Conservation (phyloP, 2,797 vertebrate species). For the Platyrinchus mystaceus region DNA sequence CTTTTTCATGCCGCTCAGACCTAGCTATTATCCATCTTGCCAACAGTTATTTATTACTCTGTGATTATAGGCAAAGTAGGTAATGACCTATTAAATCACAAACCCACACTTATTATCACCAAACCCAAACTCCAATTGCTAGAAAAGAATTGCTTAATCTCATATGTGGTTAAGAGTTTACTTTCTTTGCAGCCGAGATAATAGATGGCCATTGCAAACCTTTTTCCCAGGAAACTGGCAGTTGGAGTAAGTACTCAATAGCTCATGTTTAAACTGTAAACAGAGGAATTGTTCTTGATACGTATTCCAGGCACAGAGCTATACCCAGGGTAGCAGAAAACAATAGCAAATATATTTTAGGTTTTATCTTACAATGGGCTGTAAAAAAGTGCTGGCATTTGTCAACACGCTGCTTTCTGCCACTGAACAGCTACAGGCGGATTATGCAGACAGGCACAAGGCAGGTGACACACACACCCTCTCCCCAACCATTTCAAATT, state of each 20-base stretch:
- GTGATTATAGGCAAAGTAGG: conserved; percentile 48
- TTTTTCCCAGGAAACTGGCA: conserved; percentile 47
- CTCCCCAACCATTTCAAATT: background rate
- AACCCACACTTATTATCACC: conserved; percentile 43
- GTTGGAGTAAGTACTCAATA: background rate
- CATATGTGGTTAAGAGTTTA: background rate
- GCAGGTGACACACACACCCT: background rate
- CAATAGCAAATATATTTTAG: background rate
- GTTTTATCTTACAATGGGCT: background rate
- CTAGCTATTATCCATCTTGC: conserved; percentile 54
- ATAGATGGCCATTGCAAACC: conserved; percentile 22
- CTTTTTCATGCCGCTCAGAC: conserved; percentile 50
- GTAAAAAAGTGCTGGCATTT: background rate
- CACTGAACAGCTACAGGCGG: background rate
- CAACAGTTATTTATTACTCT: conserved; percentile 58
- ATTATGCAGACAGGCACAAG: background rate
- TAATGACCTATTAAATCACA: conserved; percentile 65
- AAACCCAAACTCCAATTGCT: conserved; percentile 25
- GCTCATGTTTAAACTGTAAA: conserved; percentile 42
- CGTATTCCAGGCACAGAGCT: conserved; percentile 11
- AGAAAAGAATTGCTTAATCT: conserved; percentile 27
- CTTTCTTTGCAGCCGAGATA: conserved; percentile 4
- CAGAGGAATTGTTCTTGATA: background rate
- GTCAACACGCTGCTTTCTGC: background rate
- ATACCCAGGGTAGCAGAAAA: conserved; percentile 1